These are phyloP conservation scores for Siniperca knerii DNA, from an alignment of 2,113 vertebrate species.

Conservation along the genomic window DNA sequence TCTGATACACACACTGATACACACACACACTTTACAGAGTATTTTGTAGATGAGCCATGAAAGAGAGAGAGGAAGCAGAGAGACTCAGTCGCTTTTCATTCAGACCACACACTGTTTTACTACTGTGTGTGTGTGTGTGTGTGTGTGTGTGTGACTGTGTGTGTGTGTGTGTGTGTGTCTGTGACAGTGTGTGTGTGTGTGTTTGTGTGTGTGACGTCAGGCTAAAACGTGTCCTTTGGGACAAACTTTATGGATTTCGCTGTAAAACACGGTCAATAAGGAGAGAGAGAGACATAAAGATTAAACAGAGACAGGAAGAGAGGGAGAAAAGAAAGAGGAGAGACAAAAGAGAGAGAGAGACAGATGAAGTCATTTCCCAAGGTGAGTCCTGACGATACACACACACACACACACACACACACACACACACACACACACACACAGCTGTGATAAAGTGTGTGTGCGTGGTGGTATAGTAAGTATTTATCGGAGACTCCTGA, in stretches of 20 bases:
- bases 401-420: background rate
- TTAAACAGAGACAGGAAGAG: background rate
- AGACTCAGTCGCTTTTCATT: conserved; percentile 41
- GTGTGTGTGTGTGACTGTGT: background rate
- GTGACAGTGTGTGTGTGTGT: conserved; percentile 17
- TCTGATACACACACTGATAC: background rate
- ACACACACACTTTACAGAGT: background rate
- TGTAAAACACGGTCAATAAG: conserved; percentile 67
- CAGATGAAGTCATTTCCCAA: conserved; percentile 76
- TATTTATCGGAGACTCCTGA: conserved; percentile 41
- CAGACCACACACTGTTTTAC: conserved; percentile 63
- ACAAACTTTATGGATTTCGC: conserved; percentile 71
- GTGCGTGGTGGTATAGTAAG: background rate
- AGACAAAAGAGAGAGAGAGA: background rate
- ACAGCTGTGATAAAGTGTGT: conserved; percentile 15
- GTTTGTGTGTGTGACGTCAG: conserved; percentile 45
- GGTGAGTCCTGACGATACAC: conserved; percentile 52
- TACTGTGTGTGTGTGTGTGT: conserved; percentile 29
- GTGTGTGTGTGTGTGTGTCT: conserved; percentile 8
- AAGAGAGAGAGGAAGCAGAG: conserved; percentile 33
- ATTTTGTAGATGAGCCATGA: conserved; percentile 29
- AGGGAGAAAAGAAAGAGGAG: background rate
- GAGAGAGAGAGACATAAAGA: background rate
- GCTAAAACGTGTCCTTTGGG: conserved; percentile 58
- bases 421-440: conserved; percentile 20